Evolutionary conservation across 2,888 invertebrate genomes (phyloP).

Genomic region (Bhutanitis thaidina): DNA sequence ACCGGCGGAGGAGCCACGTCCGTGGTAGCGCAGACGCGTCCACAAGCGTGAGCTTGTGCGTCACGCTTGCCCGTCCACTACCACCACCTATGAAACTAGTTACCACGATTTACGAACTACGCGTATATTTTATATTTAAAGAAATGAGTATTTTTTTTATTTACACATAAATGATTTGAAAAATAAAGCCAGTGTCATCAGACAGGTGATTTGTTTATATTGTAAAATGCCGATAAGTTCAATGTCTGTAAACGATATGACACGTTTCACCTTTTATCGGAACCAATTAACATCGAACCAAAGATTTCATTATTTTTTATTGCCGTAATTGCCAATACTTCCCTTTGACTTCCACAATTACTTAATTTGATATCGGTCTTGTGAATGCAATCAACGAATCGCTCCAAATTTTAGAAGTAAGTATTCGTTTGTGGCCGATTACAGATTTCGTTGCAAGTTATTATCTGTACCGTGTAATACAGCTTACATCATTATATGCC

Average conservation of each 20-base stretch:
- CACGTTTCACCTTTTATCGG: conserved; percentile 33
- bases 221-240: conserved; percentile 30
- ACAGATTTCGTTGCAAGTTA: conserved; percentile 14
- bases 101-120: too few species aligned
- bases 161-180: too few species aligned
- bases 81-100: too few species aligned
- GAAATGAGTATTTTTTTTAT: too few species aligned
- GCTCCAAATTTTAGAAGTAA: conserved; percentile 14
- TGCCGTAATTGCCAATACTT: conserved; percentile 23
- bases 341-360: conserved; percentile 19
- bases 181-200: neutral
- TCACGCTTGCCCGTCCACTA: too few species aligned
- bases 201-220: conserved; percentile 43
- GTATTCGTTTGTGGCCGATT: conserved; percentile 11
- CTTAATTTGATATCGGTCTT: conserved; percentile 19
- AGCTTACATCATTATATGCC: conserved; percentile 27
- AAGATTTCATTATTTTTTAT: conserved; percentile 13
- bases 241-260: conserved; percentile 31
- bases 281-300: conserved; percentile 19
- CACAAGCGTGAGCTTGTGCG: too few species aligned
- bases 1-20: too few species aligned
- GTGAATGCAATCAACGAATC: conserved; percentile 13
- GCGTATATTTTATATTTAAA: too few species aligned
- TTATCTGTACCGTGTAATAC: conserved; percentile 17
- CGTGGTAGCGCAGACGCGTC: too few species aligned